phyloP scores from a whole-genome alignment of 2,797 vertebrate genomes.

The Chelon labrosus region DNA sequence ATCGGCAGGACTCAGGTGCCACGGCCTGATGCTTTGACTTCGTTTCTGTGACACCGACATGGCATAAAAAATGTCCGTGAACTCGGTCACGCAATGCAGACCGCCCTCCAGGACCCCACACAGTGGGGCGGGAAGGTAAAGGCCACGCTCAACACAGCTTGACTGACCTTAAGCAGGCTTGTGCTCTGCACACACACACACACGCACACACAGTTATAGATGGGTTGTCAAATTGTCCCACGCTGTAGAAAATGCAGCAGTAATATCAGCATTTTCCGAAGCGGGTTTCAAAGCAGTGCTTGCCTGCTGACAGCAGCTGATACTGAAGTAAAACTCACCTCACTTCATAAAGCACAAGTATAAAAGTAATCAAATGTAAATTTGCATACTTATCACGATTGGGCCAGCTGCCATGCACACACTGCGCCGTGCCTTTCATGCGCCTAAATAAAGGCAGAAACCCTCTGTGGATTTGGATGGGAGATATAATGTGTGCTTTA shows the following conservation, averaged over 20 bases:
- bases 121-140: conserved; percentile 58
- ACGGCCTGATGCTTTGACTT: conserved; percentile 27
- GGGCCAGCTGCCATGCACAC: conserved; percentile 54
- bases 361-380: conserved; percentile 68
- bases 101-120: conserved; percentile 48
- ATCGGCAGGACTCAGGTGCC: conserved; percentile 39
- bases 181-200: conserved; percentile 21
- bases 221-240: conserved; percentile 51
- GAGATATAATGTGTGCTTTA: conserved; percentile 24
- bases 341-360: conserved; percentile 54
- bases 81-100: conserved; percentile 56
- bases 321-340: conserved; percentile 58
- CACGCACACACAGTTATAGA: conserved; percentile 40
- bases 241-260: conserved; percentile 47
- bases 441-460: conserved; percentile 52
- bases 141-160: conserved; percentile 63
- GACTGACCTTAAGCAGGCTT: conserved; percentile 67
- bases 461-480: conserved; percentile 43
- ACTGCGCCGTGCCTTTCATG: conserved; percentile 50
- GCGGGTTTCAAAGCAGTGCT: conserved; percentile 50
- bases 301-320: conserved; percentile 73
- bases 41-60: conserved; percentile 44
- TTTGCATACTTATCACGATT: conserved; percentile 76
- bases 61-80: conserved; percentile 50
- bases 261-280: conserved; percentile 65